phyloP scores from a whole-genome alignment of 2,797 vertebrate genomes.

The Microchirus variegatus region DNA sequence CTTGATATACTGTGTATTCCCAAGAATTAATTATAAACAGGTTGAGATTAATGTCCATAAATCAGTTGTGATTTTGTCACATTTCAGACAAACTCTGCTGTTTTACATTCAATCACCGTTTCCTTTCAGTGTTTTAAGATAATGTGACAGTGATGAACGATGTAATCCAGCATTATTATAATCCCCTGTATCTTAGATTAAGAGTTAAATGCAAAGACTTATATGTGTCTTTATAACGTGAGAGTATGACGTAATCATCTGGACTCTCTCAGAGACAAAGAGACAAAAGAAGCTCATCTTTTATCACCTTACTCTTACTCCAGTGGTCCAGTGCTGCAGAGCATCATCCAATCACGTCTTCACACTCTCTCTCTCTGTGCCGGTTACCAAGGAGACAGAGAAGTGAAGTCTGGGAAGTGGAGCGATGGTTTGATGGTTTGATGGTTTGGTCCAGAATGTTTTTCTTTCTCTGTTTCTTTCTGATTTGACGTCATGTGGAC shows the following conservation, averaged over 20 bases:
- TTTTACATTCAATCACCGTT: too few species aligned
- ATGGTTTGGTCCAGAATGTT: too few species aligned
- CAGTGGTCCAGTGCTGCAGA: slow-evolving; percentile 71
- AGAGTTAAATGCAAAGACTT: background rate
- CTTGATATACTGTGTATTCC: too few species aligned
- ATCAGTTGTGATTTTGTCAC: too few species aligned
- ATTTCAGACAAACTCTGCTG: too few species aligned
- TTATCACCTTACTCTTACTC: slow-evolving; percentile 67
- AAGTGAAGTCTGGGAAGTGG: slow-evolving; percentile 72
- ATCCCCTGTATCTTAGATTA: background rate
- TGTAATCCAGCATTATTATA: background rate
- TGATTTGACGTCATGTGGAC: slow-evolving; percentile 23
- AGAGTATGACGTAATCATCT: slow-evolving; percentile 35
- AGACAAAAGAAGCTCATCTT: slow-evolving; percentile 19
- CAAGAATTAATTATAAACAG: too few species aligned
- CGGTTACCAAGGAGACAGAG: slow-evolving; percentile 80
- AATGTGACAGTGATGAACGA: too few species aligned
- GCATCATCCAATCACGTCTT: slow-evolving; percentile 73
- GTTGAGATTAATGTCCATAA: too few species aligned
- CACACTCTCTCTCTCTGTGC: slow-evolving; percentile 64
- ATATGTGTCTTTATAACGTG: background rate
- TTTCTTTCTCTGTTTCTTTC: slow-evolving; percentile 26
- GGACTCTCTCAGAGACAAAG: slow-evolving; percentile 33
- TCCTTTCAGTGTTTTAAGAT: background rate
- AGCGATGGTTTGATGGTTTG: slow-evolving; percentile 70